These are phyloP conservation scores for Pachypeltis micranthus DNA, from an alignment of 1,140 invertebrate species.

Conservation along the genomic window DNA sequence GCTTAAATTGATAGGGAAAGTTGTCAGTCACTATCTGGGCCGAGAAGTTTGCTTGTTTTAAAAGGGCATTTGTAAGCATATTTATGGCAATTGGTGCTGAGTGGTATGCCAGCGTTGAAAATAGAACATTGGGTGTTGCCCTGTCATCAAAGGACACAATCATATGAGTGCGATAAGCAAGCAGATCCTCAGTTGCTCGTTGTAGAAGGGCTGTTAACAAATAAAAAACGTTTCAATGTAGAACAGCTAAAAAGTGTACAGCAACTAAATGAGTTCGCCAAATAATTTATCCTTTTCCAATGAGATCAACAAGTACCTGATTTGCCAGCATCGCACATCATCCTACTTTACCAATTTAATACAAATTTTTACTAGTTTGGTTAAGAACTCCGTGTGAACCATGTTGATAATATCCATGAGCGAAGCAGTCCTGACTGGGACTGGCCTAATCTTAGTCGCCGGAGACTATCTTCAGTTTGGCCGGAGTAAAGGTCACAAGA, in stretches of 20 bases:
- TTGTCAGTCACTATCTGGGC: not conserved
- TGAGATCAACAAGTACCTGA: no score
- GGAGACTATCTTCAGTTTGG: no score
- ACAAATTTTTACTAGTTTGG: no score
- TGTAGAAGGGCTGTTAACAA: slow-evolving; percentile 8
- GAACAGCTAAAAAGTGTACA: not conserved
- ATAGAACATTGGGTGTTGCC: slow-evolving; percentile 21
- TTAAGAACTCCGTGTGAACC: no score
- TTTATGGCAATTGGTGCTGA: slow-evolving; percentile 37
- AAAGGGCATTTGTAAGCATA: slow-evolving; percentile 34
- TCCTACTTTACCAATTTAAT: no score
- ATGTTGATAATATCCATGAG: no score
- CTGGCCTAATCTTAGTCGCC: no score
- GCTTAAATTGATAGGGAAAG: not conserved
- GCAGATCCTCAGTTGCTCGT: slow-evolving; percentile 15
- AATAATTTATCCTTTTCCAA: no score
- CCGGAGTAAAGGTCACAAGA: no score
- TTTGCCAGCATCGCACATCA: no score
- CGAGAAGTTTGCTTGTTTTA: not conserved
- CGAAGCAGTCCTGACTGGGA: no score
- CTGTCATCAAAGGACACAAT: slow-evolving; percentile 20
- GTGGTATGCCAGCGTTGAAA: slow-evolving; percentile 36
- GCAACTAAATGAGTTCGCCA: no score
- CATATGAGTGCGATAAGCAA: slow-evolving; percentile 21
- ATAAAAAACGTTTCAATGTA: not conserved